Percentiles rank a stretch among this genome's conserved stretches.
These are phyloP conservation scores for Zhuqinia jingwanae DNA, from an alignment of 2,888 invertebrate genomes.

Conservation along the genomic window DNA sequence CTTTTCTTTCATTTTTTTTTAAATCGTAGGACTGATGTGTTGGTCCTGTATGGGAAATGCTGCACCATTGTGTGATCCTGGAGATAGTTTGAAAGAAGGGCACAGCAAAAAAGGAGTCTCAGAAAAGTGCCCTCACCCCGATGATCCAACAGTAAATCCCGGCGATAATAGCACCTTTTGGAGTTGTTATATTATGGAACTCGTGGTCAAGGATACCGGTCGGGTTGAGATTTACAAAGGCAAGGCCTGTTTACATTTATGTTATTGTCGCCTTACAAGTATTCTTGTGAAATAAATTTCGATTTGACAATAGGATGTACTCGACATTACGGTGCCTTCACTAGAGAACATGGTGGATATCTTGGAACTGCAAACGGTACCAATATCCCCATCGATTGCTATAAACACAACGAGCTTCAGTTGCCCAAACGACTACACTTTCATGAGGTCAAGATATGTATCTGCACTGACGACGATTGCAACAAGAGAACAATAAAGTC, in stretches of 20 bases:
- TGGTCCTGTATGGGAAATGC: background rate
- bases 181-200: background rate
- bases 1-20: no score
- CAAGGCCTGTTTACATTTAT: no score
- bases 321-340: background rate
- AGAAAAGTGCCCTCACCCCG: background rate
- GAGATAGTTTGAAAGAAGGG: background rate
- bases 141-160: background rate
- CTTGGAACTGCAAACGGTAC: no score
- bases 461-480: background rate
- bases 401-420: no score
- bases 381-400: no score
- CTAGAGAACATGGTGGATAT: background rate
- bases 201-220: background rate
- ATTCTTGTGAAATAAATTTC: no score
- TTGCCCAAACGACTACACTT: background rate
- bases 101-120: background rate
- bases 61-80: background rate
- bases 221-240: background rate
- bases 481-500: background rate
- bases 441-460: background rate
- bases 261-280: no score
- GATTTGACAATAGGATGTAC: no score
- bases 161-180: background rate
- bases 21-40: background rate